Percentiles rank a stretch among this genome's conserved stretches.
phyloP scores from a whole-genome alignment of 2,797 vertebrate species.

The Notoglanidium macrostoma region DNA sequence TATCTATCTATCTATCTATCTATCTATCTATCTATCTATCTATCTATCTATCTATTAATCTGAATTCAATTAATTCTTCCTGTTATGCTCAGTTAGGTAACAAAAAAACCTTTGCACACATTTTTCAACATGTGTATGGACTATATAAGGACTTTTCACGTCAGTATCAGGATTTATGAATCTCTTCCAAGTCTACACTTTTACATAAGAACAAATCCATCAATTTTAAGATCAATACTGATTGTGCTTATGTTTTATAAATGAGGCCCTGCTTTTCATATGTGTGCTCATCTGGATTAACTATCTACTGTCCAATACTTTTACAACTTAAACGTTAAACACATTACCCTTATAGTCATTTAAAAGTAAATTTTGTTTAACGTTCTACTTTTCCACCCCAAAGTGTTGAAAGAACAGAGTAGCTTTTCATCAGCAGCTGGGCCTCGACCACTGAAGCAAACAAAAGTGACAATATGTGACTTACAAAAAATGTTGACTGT shows the following conservation, averaged over 20 bases:
- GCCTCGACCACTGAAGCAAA: slow-evolving; percentile 7
- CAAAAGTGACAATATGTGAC: neutral
- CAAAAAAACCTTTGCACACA: neutral
- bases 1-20: neutral
- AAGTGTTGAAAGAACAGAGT: neutral
- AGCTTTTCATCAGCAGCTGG: slow-evolving; percentile 7
- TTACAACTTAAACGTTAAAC: neutral
- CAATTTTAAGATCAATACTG: neutral
- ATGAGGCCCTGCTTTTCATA: neutral
- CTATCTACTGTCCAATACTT: neutral
- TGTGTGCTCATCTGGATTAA: neutral
- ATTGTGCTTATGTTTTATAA: neutral
- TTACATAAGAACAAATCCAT: neutral
- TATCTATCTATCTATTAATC: neutral
- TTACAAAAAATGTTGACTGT: neutral
- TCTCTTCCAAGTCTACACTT: neutral
- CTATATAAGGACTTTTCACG: neutral
- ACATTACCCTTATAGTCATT: neutral
- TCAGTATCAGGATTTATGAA: neutral
- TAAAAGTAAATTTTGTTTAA: neutral
- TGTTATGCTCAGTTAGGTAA: neutral
- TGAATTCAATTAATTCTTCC: neutral
- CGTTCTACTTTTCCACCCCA: neutral
- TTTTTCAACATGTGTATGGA: neutral
- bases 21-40: neutral